phyloP scores from a whole-genome alignment of 2,797 vertebrate genomes.

The Phataginus tetradactyla region DNA sequence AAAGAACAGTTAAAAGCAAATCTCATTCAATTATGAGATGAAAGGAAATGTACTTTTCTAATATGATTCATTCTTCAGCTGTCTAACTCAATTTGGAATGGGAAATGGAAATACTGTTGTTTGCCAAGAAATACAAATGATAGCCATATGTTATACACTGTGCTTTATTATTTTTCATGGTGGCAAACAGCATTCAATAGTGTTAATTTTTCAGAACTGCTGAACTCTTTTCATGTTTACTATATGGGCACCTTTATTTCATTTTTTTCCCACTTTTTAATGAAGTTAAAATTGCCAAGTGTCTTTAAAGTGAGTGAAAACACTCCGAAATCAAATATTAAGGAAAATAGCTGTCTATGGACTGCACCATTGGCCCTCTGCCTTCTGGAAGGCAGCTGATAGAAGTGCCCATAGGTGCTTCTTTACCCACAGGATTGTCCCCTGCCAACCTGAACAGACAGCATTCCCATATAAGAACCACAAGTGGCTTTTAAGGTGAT shows the following conservation, averaged over 20 bases:
- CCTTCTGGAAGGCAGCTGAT: conserved; percentile 66
- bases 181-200: conserved; percentile 24
- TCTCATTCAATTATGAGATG: conserved; percentile 38
- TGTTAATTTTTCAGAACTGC: conserved; percentile 60
- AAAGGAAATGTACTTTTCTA: conserved; percentile 67
- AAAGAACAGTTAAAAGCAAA: conserved; percentile 67
- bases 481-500: conserved; percentile 73
- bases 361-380: conserved; percentile 19
- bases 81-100: conserved; percentile 51
- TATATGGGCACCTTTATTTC: neutral
- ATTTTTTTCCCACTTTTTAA: conserved; percentile 3
- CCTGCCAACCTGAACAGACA: conserved; percentile 67
- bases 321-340: conserved; percentile 44
- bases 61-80: conserved; percentile 48
- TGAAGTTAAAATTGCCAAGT: conserved; percentile 44
- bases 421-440: neutral
- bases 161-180: conserved; percentile 40
- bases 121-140: conserved; percentile 63
- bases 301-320: conserved; percentile 50
- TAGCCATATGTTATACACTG: neutral
- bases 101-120: conserved; percentile 49
- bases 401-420: conserved; percentile 73
- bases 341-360: neutral
- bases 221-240: conserved; percentile 1
- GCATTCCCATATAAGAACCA: conserved; percentile 56